Evolutionary conservation across 2,888 invertebrate species (phyloP).

Genomic region (Sabatieria punctata): DNA sequence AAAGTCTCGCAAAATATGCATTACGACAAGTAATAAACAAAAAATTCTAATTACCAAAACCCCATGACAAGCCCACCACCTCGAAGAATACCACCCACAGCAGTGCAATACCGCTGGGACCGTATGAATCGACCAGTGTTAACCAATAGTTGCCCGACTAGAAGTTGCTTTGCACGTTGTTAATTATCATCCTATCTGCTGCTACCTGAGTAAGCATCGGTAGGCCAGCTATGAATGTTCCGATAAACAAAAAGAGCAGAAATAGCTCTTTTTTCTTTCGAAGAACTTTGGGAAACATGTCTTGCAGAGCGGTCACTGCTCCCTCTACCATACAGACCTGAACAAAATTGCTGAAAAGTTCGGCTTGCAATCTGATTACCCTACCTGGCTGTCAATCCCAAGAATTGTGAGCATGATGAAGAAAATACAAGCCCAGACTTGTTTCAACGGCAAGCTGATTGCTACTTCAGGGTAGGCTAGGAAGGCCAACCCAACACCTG

Average conservation of each 20-base stretch:
- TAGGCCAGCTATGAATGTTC: slow-evolving; percentile 26
- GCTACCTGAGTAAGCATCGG: slow-evolving; percentile 28
- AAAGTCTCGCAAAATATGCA: too few species aligned
- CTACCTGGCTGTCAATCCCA: slow-evolving; percentile 20
- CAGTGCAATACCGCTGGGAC: slow-evolving; percentile 61
- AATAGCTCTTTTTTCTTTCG: slow-evolving; percentile 26
- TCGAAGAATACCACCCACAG: slow-evolving; percentile 78
- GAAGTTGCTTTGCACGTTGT: slow-evolving; percentile 14
- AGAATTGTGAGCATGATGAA: slow-evolving; percentile 30
- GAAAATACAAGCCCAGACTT: slow-evolving; percentile 32
- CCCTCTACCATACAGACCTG: slow-evolving; percentile 32
- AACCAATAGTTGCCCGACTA: slow-evolving; percentile 74
- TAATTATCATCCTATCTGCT: too few species aligned
- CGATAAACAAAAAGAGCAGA: slow-evolving; percentile 20
- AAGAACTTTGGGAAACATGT: slow-evolving; percentile 26
- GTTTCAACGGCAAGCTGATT: slow-evolving; percentile 29
- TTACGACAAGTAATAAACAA: too few species aligned
- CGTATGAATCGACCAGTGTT: slow-evolving; percentile 67
- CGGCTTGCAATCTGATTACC: neutral
- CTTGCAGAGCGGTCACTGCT: slow-evolving; percentile 27
- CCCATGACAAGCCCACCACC: slow-evolving; percentile 72
- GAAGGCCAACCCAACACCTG: slow-evolving; percentile 32
- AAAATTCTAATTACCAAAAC: slow-evolving; percentile 58
- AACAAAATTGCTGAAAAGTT: too few species aligned
- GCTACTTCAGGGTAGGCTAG: slow-evolving; percentile 34